phyloP scores from a whole-genome alignment of 2,113 vertebrate genomes.

The Myrmophylax atrothorax region DNA sequence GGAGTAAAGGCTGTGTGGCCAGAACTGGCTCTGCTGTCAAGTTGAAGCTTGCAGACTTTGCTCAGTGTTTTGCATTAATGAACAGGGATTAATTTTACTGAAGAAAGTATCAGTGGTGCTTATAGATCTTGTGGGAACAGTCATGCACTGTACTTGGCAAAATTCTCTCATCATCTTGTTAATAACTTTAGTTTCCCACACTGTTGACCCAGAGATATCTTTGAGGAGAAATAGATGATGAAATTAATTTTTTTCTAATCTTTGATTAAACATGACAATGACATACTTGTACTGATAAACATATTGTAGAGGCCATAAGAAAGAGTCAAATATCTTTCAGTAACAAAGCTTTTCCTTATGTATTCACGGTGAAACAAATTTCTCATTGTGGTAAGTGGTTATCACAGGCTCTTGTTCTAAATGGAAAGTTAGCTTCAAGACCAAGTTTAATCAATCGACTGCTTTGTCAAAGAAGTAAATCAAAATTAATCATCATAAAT shows the following conservation, averaged over 20 bases:
- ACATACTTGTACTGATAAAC: background rate
- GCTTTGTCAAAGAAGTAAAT: background rate
- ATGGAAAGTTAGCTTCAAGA: background rate
- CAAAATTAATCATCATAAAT: background rate
- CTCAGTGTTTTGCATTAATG: slow-evolving; percentile 27
- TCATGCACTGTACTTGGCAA: slow-evolving; percentile 34
- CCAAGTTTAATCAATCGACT: background rate
- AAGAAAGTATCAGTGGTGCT: slow-evolving; percentile 34
- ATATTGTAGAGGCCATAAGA: background rate
- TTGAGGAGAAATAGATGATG: background rate
- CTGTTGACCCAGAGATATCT: slow-evolving; percentile 43
- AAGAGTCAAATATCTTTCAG: background rate
- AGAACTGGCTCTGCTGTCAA: background rate
- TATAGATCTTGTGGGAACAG: slow-evolving; percentile 27
- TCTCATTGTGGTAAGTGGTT: background rate
- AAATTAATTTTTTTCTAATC: slow-evolving; percentile 42
- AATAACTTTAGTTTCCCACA: slow-evolving; percentile 51
- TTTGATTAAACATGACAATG: slow-evolving; percentile 19
- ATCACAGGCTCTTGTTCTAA: background rate
- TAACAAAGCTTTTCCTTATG: background rate
- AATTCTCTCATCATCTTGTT: slow-evolving; percentile 33
- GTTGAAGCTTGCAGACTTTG: background rate
- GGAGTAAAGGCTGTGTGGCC: background rate
- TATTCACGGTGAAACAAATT: background rate
- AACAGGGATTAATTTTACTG: slow-evolving; percentile 37